Conservation (phyloP, 2,113 vertebrate genomes). For the Paratilapia polleni region DNA sequence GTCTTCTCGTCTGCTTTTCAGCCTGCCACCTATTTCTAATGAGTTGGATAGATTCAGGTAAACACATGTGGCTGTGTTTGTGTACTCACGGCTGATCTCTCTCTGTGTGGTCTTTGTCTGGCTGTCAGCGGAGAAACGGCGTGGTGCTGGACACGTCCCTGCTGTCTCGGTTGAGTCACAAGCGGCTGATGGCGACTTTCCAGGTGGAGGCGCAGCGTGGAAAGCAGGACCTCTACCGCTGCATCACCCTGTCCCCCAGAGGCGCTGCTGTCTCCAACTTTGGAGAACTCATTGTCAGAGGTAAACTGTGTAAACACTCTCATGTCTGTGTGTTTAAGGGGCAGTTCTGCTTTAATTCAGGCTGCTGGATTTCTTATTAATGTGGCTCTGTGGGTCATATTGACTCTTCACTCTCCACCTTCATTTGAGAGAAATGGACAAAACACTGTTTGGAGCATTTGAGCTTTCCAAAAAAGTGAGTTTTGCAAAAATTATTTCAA, state of each 20-base stretch:
- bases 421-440: no score
- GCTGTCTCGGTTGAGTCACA: slow-evolving; percentile 88
- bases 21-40: slow-evolving; percentile 20
- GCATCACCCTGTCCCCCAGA: slow-evolving; percentile 86
- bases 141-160: slow-evolving; percentile 75
- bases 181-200: slow-evolving; percentile 90
- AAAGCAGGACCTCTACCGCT: slow-evolving; percentile 93
- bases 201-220: slow-evolving; percentile 83
- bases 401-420: no score
- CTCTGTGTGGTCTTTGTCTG: slow-evolving; percentile 4
- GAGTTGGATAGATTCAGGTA: slow-evolving; percentile 29
- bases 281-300: slow-evolving; percentile 94
- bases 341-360: no score
- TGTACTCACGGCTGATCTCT: slow-evolving; percentile 13
- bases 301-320: slow-evolving; percentile 66
- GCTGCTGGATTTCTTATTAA: no score
- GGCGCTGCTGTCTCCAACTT: slow-evolving; percentile 95
- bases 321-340: background rate
- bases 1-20: slow-evolving; percentile 33
- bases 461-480: no score
- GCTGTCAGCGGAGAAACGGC: slow-evolving; percentile 86
- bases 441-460: no score
- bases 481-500: no score
- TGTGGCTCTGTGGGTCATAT: no score
- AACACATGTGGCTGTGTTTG: slow-evolving; percentile 2